Evolutionary conservation across 2,113 vertebrate genomes (phyloP).

Genomic region (Empidonax traillii): DNA sequence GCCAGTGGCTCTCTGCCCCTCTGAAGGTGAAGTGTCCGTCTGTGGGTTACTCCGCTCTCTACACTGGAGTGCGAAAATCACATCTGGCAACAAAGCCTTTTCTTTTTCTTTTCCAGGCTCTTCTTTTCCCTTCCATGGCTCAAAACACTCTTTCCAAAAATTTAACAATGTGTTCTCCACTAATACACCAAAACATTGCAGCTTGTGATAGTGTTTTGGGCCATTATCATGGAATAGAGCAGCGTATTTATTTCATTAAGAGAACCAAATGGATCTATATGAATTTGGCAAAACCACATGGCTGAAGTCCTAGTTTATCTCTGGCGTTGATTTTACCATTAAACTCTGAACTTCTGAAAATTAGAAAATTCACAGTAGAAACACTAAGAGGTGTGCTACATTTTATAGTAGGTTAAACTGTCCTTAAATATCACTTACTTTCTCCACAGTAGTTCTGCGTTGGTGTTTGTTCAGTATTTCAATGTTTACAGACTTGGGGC

Average conservation of each 20-base stretch:
- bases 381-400: background rate
- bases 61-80: background rate
- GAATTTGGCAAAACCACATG: conserved; percentile 15
- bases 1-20: background rate
- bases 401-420: background rate
- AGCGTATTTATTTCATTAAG: conserved; percentile 32
- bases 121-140: background rate
- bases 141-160: background rate
- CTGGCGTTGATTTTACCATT: background rate
- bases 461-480: background rate
- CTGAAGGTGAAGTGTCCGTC: background rate
- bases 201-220: background rate
- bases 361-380: background rate
- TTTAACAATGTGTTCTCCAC: background rate
- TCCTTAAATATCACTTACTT: background rate
- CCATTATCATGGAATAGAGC: conserved; percentile 9
- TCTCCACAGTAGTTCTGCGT: background rate
- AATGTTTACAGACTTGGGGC: background rate
- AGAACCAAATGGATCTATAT: conserved; percentile 21
- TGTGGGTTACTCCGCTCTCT: background rate
- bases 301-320: conserved; percentile 1
- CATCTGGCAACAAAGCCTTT: background rate
- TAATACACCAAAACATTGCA: conserved; percentile 7
- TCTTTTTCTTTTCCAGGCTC: background rate
- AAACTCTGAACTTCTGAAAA: conserved; percentile 7